Evolutionary conservation across 23 tunicate genomes (phyloP).

Genomic region (Botrylloides violaceus): DNA sequence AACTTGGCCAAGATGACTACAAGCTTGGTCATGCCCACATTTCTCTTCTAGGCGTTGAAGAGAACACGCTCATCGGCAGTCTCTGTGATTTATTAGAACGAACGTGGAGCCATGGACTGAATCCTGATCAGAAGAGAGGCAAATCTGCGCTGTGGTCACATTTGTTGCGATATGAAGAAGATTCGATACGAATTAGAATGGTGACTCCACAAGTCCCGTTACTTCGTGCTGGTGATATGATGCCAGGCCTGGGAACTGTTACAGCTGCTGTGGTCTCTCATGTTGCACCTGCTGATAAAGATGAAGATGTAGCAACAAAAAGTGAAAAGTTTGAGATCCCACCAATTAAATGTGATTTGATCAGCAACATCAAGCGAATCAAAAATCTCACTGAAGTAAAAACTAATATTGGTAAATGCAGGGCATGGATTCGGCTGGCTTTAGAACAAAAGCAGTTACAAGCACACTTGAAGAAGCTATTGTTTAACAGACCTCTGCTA

Average conservation of each 20-base stretch:
- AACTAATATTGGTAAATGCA: constrained; percentile 80
- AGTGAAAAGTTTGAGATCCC: background rate
- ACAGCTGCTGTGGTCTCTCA: background rate
- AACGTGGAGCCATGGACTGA: constrained; percentile 88
- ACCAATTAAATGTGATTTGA: constrained; percentile 4
- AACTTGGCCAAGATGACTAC: constrained; percentile 81
- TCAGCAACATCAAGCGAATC: constrained; percentile 29
- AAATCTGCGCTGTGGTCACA: constrained; percentile 96
- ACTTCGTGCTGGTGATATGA: background rate
- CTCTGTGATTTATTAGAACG: constrained; percentile 90
- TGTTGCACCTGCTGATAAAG: background rate
- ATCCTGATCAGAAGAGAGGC: constrained; percentile 63
- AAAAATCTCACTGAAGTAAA: constrained; percentile 60
- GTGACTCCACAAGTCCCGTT: background rate
- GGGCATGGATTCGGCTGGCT: constrained; percentile 97
- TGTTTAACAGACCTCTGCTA: constrained; percentile 38
- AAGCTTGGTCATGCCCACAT: constrained; percentile 68
- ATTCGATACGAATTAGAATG: constrained; percentile 11
- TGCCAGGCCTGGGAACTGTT: background rate
- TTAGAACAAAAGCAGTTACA: constrained; percentile 82
- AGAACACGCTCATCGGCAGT: constrained; percentile 90
- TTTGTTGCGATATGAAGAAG: constrained; percentile 38
- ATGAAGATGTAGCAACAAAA: background rate
- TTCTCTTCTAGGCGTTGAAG: constrained; percentile 51
- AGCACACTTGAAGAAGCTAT: constrained; percentile 40